These are phyloP conservation scores for Seira sanloemensis DNA, from an alignment of 2,888 invertebrate genomes.

Conservation along the genomic window DNA sequence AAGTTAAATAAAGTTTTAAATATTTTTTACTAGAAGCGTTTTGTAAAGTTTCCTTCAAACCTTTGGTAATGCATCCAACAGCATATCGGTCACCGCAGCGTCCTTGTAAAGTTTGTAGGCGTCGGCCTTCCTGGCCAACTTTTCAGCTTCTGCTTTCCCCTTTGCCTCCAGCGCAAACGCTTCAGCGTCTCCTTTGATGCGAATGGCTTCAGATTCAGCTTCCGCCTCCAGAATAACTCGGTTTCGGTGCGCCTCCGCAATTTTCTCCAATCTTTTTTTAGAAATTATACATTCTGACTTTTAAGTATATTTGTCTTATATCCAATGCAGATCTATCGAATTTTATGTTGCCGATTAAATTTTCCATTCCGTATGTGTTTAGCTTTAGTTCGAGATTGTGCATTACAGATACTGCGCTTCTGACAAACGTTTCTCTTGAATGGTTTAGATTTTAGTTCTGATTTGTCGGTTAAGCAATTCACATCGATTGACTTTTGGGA, in stretches of 20 bases:
- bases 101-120: conserved; percentile 98
- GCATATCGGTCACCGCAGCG: conserved; percentile 97
- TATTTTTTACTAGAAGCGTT: conserved; percentile 33
- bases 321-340: too few species aligned
- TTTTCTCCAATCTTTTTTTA: conserved; percentile 93
- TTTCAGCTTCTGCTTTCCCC: conserved; percentile 96
- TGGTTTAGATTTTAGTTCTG: too few species aligned
- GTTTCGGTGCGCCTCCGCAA: conserved; percentile 94
- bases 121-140: conserved; percentile 97
- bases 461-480: too few species aligned
- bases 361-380: too few species aligned
- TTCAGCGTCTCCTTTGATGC: conserved; percentile 91
- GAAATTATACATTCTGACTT: too few species aligned
- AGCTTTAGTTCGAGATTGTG: too few species aligned
- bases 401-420: too few species aligned
- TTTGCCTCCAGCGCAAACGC: conserved; percentile 96
- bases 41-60: conserved; percentile 75
- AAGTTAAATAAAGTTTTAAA: neutral
- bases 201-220: conserved; percentile 93
- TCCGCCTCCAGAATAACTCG: conserved; percentile 95
- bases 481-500: too few species aligned
- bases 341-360: too few species aligned
- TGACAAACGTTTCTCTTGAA: too few species aligned
- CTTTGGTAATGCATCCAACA: conserved; percentile 95
- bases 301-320: too few species aligned